Conservation (phyloP, 2,113 vertebrate genomes). For the Poicephalus gulielmi region DNA sequence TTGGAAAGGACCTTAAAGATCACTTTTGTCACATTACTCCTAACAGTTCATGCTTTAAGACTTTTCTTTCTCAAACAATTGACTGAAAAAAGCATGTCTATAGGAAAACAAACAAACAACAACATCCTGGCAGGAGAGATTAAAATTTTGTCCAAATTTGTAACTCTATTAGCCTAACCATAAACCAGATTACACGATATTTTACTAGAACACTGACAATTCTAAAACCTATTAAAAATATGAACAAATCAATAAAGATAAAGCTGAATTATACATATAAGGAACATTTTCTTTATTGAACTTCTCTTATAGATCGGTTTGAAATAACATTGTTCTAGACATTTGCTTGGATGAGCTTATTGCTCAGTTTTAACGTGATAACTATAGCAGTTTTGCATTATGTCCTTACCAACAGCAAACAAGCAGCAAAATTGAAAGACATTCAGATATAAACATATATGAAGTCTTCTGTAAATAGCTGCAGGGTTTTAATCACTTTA, state of each 20-base stretch:
- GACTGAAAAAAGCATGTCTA: conserved; percentile 26
- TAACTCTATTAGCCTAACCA: conserved; percentile 57
- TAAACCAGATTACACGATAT: conserved; percentile 50
- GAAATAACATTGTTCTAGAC: conserved; percentile 25
- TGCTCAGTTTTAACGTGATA: conserved; percentile 44
- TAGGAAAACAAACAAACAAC: background rate
- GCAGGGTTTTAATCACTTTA: conserved; percentile 38
- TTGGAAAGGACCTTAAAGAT: background rate
- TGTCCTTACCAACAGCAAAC: conserved; percentile 46
- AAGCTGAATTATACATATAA: conserved; percentile 63
- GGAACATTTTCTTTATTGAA: conserved; percentile 67
- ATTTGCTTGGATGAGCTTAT: conserved; percentile 47
- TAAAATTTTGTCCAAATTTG: conserved; percentile 63
- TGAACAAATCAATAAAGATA: conserved; percentile 71
- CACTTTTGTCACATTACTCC: background rate
- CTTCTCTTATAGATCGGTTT: conserved; percentile 40
- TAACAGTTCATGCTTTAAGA: background rate
- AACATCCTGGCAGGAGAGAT: conserved; percentile 51
- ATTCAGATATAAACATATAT: conserved; percentile 31
- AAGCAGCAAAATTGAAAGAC: conserved; percentile 42
- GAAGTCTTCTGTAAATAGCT: conserved; percentile 45
- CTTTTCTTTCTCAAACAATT: conserved; percentile 51
- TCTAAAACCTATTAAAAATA: conserved; percentile 68
- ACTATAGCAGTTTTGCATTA: conserved; percentile 3
- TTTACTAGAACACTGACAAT: conserved; percentile 70